These are phyloP conservation scores for Cyprinodon tularosa DNA, from an alignment of 2,113 vertebrate genomes.

Conservation along the genomic window DNA sequence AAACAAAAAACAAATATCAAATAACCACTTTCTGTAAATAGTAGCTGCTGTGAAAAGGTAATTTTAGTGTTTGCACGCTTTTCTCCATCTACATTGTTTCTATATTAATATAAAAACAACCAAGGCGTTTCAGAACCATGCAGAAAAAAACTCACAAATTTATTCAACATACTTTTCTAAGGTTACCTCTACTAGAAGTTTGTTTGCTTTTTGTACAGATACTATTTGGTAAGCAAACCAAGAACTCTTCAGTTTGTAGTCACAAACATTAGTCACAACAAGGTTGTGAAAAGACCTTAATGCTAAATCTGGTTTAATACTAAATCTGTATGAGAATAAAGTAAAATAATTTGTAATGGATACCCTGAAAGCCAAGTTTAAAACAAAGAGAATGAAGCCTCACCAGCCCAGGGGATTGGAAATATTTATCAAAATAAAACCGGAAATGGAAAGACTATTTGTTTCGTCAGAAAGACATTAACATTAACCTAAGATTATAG, in stretches of 20 bases:
- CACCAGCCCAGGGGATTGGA: neutral
- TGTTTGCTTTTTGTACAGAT: neutral
- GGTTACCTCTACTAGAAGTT: neutral
- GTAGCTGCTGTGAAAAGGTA: no score
- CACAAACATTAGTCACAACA: slow-evolving; percentile 10
- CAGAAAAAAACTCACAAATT: neutral
- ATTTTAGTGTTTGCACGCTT: no score
- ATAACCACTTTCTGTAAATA: neutral
- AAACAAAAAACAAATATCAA: neutral
- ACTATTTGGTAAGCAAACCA: neutral
- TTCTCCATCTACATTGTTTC: neutral
- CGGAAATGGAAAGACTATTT: no score
- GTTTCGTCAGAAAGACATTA: no score
- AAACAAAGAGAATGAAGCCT: neutral
- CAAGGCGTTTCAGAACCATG: no score
- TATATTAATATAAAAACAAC: neutral
- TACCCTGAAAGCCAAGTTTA: no score
- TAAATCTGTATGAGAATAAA: neutral
- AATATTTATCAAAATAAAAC: neutral
- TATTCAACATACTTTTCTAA: neutral
- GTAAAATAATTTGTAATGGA: neutral
- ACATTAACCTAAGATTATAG: no score
- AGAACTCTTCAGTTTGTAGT: slow-evolving; percentile 11
- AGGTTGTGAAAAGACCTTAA: slow-evolving; percentile 2
- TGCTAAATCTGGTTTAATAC: neutral